Base-by-base conservation (phyloP, 2,797 vertebrate species). In the Spizella passerina region DNA sequence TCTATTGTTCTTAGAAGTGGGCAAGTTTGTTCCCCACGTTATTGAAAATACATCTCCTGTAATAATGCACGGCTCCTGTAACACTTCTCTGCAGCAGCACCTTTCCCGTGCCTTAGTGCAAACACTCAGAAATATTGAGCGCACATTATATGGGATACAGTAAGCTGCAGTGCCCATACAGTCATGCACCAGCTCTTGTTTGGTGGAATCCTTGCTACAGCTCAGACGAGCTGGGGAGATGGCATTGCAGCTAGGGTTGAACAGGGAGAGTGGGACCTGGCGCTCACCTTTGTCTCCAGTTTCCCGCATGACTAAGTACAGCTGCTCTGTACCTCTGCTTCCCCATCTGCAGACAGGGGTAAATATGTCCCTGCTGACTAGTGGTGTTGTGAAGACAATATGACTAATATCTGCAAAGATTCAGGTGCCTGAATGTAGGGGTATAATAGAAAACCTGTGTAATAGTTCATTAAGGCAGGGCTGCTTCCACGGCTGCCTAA, bases 391-490 rank as follows among this genome's bases (percentile, higher is more conserved):
- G 82, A 81, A 49, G 83, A 73, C 83, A 66, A n/a, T 69, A 50
- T 43, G 44, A 71, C 90, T 94, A 76, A 60, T 81, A 91, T 78
- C 55, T 90, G 82, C 30, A 78, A 93, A 83, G 52, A 44, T 87
- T 82, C 6, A 17, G 59, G 80, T 91, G 55, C 59, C 76, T 79
- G 70, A 79, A 38, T 55, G 26, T 56, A 82, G 36, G 27, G 36
- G 36, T 69, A 55, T 83, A 95, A 91, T 75, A 91, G 89, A 82
- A 94, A 93, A 86, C 46, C 76, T 69, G 41, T 53, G 14, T 82
- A 89, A 86, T 47, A 71, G 90, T 94, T 94, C 93, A 94, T 86
- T 88, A 94, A 82, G 47, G 86, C 63, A 78, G 46, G 66, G 59
- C 65, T 81, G 82, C 85, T 86, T 96, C 82, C 80, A 77, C 0